phyloP scores from a whole-genome alignment of 92 coral and sea anemone genomes.

The Diadumene lineata region DNA sequence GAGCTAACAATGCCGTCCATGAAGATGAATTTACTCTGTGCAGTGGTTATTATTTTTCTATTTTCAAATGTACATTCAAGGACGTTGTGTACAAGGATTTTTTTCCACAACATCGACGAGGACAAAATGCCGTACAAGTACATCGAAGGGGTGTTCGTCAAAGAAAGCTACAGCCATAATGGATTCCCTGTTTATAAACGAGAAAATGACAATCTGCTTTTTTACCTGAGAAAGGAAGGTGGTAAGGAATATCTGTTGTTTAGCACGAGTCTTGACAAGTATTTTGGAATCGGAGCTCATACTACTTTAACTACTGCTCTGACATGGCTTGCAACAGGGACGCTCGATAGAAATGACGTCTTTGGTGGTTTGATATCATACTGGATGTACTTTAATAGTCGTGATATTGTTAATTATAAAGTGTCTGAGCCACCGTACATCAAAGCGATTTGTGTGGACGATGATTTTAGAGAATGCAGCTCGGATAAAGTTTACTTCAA shows the following conservation, averaged over 20 bases:
- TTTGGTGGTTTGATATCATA: conserved; percentile 48
- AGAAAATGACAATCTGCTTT: conserved; percentile 45
- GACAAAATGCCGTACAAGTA: conserved; percentile 56
- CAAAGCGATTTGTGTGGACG: conserved; percentile 75
- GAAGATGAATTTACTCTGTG: background rate
- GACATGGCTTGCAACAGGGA: conserved; percentile 50
- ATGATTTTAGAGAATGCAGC: conserved; percentile 69
- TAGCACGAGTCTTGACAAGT: conserved; percentile 26
- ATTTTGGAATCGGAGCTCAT: conserved; percentile 51
- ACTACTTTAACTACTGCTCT: conserved; percentile 18
- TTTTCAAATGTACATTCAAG: conserved; percentile 10
- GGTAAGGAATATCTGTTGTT: conserved; percentile 34
- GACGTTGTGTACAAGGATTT: conserved; percentile 59
- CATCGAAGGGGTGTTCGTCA: conserved; percentile 63
- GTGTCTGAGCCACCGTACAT: conserved; percentile 11
- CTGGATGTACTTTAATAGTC: conserved; percentile 49
- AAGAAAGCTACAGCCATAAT: conserved; percentile 43
- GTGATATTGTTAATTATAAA: conserved; percentile 10
- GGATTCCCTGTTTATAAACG: conserved; percentile 65
- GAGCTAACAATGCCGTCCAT: background rate
- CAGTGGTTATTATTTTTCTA: background rate
- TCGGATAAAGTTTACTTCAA: conserved; percentile 74
- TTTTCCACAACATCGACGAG: conserved; percentile 59
- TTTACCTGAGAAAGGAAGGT: conserved; percentile 19
- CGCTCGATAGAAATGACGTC: conserved; percentile 42